Percentiles rank a stretch among this genome's conserved stretches.
These are phyloP conservation scores for Cephus pulcher DNA, from an alignment of 2,888 invertebrate species.

Conservation along the genomic window DNA sequence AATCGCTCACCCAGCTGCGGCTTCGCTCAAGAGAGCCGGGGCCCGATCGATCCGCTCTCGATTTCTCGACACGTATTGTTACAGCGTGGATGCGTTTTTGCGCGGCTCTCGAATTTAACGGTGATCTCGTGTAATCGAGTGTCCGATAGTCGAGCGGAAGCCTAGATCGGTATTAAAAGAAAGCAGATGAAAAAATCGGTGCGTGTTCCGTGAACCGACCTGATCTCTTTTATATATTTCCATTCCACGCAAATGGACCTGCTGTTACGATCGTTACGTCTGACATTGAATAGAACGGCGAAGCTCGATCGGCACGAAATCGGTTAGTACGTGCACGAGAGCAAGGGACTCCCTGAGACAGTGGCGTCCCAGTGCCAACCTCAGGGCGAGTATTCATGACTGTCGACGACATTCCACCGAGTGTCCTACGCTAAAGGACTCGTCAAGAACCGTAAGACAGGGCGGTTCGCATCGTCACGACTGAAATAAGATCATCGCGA, in stretches of 20 bases:
- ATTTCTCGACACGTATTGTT: background rate
- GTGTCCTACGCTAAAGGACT: background rate
- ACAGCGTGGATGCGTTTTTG: background rate
- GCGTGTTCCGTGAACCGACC: background rate
- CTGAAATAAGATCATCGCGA: slow-evolving; percentile 43
- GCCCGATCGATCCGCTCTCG: background rate
- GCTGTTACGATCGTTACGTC: background rate
- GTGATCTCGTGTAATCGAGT: background rate
- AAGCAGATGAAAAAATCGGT: background rate
- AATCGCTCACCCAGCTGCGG: background rate
- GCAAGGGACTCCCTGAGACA: background rate
- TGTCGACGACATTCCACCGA: background rate
- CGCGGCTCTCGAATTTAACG: background rate
- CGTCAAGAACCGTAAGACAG: slow-evolving; percentile 3
- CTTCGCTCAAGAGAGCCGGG: background rate
- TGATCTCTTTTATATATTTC: background rate
- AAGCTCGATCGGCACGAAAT: background rate
- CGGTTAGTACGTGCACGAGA: background rate
- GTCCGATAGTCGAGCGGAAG: background rate
- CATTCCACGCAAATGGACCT: background rate
- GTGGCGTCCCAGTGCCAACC: background rate
- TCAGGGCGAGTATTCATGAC: background rate
- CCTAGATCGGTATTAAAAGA: background rate
- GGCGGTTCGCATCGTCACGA: slow-evolving; percentile 30
- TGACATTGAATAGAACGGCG: background rate